These are phyloP conservation scores for Diogma glabrata DNA, from an alignment of 2,888 invertebrate genomes.

Conservation along the genomic window DNA sequence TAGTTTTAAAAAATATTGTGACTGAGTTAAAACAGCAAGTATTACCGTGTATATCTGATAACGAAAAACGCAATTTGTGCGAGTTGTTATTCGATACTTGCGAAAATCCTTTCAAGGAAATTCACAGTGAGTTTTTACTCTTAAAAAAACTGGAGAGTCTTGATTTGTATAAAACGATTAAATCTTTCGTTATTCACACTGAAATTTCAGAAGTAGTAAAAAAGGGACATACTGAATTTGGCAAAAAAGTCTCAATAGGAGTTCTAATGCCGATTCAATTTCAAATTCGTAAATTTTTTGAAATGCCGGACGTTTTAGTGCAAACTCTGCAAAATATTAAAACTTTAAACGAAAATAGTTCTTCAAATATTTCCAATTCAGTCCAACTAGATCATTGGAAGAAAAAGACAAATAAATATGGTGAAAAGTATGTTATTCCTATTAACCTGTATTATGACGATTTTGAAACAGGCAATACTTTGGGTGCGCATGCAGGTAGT, in stretches of 20 bases:
- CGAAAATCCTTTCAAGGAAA: neutral
- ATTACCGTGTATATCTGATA: neutral
- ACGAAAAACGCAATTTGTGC: neutral
- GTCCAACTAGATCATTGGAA: neutral
- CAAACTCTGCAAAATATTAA: neutral
- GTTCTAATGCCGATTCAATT: neutral
- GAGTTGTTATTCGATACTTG: neutral
- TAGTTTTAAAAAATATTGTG: neutral
- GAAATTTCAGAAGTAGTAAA: neutral
- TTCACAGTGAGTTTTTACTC: neutral
- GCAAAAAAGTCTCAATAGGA: too few relatives aligned
- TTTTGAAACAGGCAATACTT: neutral
- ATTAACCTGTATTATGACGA: neutral
- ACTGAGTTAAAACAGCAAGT: neutral
- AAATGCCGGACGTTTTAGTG: neutral
- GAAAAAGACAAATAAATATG: neutral
- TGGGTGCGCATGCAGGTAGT: neutral
- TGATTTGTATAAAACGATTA: neutral
- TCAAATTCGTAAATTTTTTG: neutral
- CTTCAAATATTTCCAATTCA: neutral
- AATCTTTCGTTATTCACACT: neutral
- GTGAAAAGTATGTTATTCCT: neutral
- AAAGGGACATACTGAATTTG: neutral
- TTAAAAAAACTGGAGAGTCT: neutral
- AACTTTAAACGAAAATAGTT: neutral